Evolutionary conservation across 2,113 vertebrate genomes (phyloP).

Genomic region (Ptilorrhoa leucosticta): DNA sequence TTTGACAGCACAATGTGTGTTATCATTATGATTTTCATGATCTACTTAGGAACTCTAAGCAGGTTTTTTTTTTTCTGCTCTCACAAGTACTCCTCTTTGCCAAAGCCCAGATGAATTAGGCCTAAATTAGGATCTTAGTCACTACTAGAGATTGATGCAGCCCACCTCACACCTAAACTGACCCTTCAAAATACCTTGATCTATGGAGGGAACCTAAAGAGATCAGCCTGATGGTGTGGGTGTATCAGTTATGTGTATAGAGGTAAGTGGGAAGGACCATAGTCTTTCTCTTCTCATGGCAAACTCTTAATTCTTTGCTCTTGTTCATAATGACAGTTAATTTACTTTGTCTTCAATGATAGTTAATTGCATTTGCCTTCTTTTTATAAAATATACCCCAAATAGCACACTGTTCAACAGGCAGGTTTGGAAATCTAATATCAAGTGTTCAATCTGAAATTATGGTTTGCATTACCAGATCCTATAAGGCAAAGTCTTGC

Average conservation of each 20-base stretch:
- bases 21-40: constrained; percentile 15
- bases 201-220: neutral
- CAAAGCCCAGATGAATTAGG: neutral
- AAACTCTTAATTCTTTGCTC: neutral
- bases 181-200: neutral
- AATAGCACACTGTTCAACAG: neutral
- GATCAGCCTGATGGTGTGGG: neutral
- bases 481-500: neutral
- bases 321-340: constrained; percentile 17
- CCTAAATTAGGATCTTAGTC: neutral
- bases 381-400: neutral
- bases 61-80: neutral
- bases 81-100: neutral
- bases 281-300: neutral
- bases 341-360: neutral
- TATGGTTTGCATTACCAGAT: neutral
- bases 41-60: neutral
- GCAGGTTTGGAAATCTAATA: neutral
- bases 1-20: constrained; percentile 37
- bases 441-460: neutral
- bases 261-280: neutral
- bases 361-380: constrained; percentile 6
- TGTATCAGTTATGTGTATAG: neutral
- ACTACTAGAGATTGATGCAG: neutral
- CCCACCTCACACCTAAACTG: neutral